These are phyloP conservation scores for Dryococelus australis DNA, from an alignment of 2,888 invertebrate species.

Conservation along the genomic window DNA sequence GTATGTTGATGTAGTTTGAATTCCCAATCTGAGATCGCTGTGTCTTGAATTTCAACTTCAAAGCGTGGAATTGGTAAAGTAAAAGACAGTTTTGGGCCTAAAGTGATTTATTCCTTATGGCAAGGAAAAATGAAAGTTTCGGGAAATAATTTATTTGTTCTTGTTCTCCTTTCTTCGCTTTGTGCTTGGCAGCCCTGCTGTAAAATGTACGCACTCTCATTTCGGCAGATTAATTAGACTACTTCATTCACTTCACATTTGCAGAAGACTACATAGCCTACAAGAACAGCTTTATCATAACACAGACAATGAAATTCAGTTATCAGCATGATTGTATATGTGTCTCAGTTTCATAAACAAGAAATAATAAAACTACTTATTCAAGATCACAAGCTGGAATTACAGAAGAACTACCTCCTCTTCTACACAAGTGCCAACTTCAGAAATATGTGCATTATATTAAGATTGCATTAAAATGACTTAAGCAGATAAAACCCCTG, in stretches of 20 bases:
- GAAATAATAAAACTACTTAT: no score
- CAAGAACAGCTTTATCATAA: neutral
- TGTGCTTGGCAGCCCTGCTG: neutral
- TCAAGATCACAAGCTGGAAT: no score
- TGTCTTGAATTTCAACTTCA: neutral
- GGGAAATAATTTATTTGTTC: neutral
- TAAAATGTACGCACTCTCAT: neutral
- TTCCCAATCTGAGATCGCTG: neutral
- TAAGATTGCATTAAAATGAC: no score
- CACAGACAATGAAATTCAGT: neutral
- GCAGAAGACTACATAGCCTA: no score
- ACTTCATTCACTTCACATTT: no score
- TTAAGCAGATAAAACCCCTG: no score
- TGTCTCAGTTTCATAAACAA: neutral
- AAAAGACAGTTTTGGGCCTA: neutral
- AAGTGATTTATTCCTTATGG: neutral
- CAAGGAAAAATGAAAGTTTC: neutral
- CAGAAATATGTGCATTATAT: no score
- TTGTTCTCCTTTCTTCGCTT: constrained; percentile 17
- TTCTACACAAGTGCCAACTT: no score
- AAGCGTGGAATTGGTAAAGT: neutral
- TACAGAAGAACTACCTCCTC: no score
- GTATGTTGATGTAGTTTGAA: neutral
- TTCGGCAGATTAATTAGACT: neutral
- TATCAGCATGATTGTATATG: neutral